A percentile compares a stretch with the other conserved stretches of the same genome.
These are phyloP conservation scores for Luscinia luscinia DNA, from an alignment of 2,797 vertebrate species.

Conservation along the genomic window DNA sequence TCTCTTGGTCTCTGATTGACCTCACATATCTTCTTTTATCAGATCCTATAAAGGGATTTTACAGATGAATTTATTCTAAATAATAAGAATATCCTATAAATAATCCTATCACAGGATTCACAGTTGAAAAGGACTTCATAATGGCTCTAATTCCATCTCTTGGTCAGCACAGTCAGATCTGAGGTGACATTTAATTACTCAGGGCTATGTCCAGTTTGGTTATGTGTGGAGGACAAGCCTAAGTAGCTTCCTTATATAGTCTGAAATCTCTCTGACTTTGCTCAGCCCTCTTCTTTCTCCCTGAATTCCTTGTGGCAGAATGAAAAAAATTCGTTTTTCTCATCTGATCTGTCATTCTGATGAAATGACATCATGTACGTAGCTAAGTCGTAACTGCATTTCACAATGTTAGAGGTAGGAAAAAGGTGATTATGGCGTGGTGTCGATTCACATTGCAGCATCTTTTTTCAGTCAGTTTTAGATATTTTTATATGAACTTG, in stretches of 20 bases:
- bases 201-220: not conserved
- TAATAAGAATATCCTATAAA: not conserved
- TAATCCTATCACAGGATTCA: not conserved
- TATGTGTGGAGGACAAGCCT: not conserved
- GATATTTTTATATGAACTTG: not conserved
- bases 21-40: not conserved
- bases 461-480: not conserved
- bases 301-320: not conserved
- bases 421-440: not conserved
- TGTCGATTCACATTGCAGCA: not conserved
- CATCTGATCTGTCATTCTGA: too few species aligned
- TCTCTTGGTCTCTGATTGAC: not conserved
- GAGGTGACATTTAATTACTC: not conserved
- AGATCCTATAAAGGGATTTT: not conserved
- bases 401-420: not conserved
- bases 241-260: fast-evolving
- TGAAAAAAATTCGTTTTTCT: not conserved
- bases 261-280: not conserved
- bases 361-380: not conserved
- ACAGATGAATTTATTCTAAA: not conserved
- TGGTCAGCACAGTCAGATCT: not conserved
- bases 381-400: not conserved
- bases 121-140: not conserved
- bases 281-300: not conserved
- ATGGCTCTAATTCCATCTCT: not conserved